Base-by-base conservation (phyloP, 2,797 vertebrate species). In the Sebastolobus alascanus region DNA sequence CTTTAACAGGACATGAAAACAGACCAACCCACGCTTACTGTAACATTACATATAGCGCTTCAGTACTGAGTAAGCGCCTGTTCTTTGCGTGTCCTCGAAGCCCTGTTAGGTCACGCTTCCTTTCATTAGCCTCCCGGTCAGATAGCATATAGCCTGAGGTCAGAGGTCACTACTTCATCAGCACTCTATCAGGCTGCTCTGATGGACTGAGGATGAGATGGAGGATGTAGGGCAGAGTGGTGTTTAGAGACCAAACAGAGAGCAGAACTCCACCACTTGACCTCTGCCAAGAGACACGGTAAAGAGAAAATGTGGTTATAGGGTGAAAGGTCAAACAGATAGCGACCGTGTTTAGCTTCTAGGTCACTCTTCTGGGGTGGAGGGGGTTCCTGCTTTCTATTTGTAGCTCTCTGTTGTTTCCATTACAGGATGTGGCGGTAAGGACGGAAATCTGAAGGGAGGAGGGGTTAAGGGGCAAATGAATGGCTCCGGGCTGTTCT, bases 261-360 rank as follows among this genome's bases (percentile, higher is more conserved):
- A 16, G 65, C 68, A 18, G 29, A 27, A 7, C 61, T 46, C 58
- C 40, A 20, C 37, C 75, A 73, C 80, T 77, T 73, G 80, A 79
- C 75, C 73, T 52, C 66, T 18, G 5, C 18, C 8, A 35, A n/a
- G 5, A 59, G 54, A 40, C 64, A n/a, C 20, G 4, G 37, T 58
- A 0, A 22, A 55, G 74, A 68, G 29, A 63, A 61, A 80, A 78
- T 73, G 56, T 0, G 22, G 29, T 50, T 7, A 50, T 50, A 1
- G 63, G 68, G 78, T 78, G 12, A 68, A 37, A 81, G 74, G 80
- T 85, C 73, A 80, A 61, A 77, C 8, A 16, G 79, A 81, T 74
- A 75, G 68, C n/a, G 6, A 3, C 13, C 4, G 13, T 25, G 16
- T 54, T 78, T 68, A 68, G 68, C 58, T 22, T 75, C 37, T 50